Conservation (phyloP, 2,888 invertebrate species). For the Hirtodrosophila confusa region DNA sequence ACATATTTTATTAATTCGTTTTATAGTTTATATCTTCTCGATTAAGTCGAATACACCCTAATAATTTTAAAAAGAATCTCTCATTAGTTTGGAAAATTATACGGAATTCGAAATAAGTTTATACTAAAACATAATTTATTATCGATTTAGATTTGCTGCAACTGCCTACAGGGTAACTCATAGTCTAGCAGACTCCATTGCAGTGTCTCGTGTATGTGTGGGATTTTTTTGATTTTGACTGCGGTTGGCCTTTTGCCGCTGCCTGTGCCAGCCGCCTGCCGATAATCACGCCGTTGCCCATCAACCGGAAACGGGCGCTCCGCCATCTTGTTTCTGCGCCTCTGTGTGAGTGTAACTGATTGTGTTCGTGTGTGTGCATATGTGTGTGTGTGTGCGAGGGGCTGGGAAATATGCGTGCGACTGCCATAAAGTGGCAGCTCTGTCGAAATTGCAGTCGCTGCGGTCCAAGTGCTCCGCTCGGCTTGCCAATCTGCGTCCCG, state of each 20-base stretch:
- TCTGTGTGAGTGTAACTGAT: conserved; percentile 21
- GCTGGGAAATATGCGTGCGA: conserved; percentile 72
- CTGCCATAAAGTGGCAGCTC: conserved; percentile 75
- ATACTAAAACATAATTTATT: too few species aligned
- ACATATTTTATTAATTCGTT: too few species aligned
- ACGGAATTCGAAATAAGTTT: too few species aligned
- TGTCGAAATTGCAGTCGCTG: conserved; percentile 60
- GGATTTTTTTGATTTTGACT: conserved; percentile 43
- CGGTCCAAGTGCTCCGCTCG: conserved; percentile 45
- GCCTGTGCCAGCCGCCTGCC: conserved; percentile 63
- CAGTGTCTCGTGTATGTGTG: conserved; percentile 1
- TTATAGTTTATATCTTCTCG: too few species aligned
- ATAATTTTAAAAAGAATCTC: too few species aligned
- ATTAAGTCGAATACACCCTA: too few species aligned
- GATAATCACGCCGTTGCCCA: conserved; percentile 77
- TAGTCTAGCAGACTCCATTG: background rate
- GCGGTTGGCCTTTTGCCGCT: conserved; percentile 54
- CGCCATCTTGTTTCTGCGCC: conserved; percentile 72
- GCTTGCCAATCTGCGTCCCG: conserved; percentile 69
- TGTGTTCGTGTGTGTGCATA: conserved; percentile 12
- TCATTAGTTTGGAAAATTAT: too few species aligned
- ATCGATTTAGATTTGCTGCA: background rate
- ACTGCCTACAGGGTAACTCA: background rate
- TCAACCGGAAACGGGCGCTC: conserved; percentile 74
- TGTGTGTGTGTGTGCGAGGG: conserved; percentile 22